phyloP scores from a whole-genome alignment of 1,140 invertebrate species.

The Chironomus tepperi region DNA sequence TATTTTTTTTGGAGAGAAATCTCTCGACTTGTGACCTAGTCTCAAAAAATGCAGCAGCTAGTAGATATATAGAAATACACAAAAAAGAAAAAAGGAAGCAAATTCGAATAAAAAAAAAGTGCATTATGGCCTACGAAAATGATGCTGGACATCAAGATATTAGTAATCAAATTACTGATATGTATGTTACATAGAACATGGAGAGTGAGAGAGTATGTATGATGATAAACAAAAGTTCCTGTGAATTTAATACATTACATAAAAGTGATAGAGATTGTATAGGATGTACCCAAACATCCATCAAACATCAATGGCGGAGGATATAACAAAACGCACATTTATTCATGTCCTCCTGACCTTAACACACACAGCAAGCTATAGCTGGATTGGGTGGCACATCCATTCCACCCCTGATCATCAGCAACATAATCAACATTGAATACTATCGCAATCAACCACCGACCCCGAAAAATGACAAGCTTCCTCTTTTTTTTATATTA shows the following conservation, averaged over 20 bases:
- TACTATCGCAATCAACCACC: slow-evolving; percentile 18
- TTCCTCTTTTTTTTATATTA: too few species aligned
- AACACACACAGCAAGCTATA: not conserved
- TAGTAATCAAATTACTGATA: slow-evolving; percentile 19
- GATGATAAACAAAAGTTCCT: too few species aligned
- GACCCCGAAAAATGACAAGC: not conserved
- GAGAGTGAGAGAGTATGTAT: not conserved
- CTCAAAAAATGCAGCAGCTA: not conserved
- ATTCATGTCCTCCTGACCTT: not conserved
- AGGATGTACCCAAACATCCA: not conserved
- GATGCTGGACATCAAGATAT: slow-evolving; percentile 17
- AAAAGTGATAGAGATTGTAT: not conserved
- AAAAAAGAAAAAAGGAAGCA: not conserved
- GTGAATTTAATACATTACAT: too few species aligned
- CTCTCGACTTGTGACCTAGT: not conserved
- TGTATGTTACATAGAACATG: not conserved
- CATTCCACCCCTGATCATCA: not conserved
- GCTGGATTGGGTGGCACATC: not conserved
- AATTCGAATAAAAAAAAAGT: not conserved
- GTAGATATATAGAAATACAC: not conserved
- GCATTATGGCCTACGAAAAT: not conserved
- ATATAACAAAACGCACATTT: not conserved
- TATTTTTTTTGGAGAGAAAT: not conserved
- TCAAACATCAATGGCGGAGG: not conserved
- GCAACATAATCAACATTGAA: slow-evolving; percentile 8